These are phyloP conservation scores for Muscicapa comitata DNA, from an alignment of 2,797 vertebrate genomes.

Conservation along the genomic window DNA sequence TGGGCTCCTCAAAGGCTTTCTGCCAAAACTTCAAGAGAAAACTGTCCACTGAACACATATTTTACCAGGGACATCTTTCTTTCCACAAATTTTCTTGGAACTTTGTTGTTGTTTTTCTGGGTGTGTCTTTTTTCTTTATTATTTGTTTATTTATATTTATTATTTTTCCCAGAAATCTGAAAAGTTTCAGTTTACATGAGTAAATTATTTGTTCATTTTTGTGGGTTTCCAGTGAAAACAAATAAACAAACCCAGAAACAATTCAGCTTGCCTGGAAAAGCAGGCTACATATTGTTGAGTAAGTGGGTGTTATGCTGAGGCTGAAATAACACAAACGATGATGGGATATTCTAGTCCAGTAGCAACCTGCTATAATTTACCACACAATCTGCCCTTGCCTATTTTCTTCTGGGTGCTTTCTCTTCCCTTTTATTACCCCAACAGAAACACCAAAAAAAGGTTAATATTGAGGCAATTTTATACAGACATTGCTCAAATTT, in stretches of 20 bases:
- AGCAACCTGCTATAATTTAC: neutral
- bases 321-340: neutral
- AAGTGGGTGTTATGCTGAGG: neutral
- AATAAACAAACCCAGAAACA: neutral
- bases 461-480: neutral
- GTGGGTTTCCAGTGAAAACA: neutral
- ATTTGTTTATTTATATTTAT: neutral
- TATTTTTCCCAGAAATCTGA: neutral
- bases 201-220: neutral
- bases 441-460: neutral
- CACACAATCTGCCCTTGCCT: neutral
- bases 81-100: neutral
- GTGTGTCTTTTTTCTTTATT: neutral
- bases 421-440: neutral
- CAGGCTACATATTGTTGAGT: neutral
- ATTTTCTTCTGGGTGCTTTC: neutral
- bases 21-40: neutral
- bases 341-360: neutral
- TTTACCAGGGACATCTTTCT: neutral
- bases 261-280: neutral
- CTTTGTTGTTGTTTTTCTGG: neutral
- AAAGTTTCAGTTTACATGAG: neutral
- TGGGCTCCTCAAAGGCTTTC: neutral
- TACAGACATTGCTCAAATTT: neutral
- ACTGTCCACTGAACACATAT: neutral